Conservation (phyloP, 2,113 vertebrate genomes). For the Thryonomys swinderianus region DNA sequence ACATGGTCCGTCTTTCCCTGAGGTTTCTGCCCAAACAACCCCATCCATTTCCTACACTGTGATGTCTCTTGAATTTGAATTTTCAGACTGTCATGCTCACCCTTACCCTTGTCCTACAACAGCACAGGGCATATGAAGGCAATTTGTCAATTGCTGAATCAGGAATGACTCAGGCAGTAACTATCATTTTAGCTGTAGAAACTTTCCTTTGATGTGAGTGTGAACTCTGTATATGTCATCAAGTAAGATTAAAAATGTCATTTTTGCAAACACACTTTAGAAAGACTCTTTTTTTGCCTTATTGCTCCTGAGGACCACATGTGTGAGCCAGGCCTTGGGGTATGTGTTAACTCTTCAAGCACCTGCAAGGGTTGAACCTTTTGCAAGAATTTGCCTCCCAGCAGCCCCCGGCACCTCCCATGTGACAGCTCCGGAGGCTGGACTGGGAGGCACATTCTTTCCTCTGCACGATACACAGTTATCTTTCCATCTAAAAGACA, state of each 20-base stretch:
- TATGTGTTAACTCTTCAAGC: not conserved
- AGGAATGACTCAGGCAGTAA: not conserved
- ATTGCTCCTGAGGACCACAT: not conserved
- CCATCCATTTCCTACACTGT: not conserved
- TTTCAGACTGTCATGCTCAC: not conserved
- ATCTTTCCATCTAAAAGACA: not conserved
- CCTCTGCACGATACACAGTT: not conserved
- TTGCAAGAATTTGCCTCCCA: not conserved
- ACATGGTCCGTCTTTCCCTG: not conserved
- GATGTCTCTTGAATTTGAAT: constrained; percentile 39
- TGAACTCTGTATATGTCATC: not conserved
- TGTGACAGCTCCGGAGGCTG: not conserved
- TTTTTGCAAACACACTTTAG: constrained; percentile 32
- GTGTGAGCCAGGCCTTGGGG: not conserved
- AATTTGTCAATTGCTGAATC: not conserved
- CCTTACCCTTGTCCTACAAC: not conserved
- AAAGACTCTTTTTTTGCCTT: constrained; percentile 35
- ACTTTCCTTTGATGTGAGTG: constrained; percentile 39
- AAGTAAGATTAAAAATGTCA: constrained; percentile 17
- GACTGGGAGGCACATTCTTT: not conserved
- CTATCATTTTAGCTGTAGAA: not conserved
- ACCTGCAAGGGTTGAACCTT: not conserved
- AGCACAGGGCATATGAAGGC: not conserved
- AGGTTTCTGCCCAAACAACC: not conserved
- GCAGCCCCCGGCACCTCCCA: not conserved